Evolutionary conservation across 2,888 invertebrate species (phyloP).

Genomic region (Lasioglossum vierecki): DNA sequence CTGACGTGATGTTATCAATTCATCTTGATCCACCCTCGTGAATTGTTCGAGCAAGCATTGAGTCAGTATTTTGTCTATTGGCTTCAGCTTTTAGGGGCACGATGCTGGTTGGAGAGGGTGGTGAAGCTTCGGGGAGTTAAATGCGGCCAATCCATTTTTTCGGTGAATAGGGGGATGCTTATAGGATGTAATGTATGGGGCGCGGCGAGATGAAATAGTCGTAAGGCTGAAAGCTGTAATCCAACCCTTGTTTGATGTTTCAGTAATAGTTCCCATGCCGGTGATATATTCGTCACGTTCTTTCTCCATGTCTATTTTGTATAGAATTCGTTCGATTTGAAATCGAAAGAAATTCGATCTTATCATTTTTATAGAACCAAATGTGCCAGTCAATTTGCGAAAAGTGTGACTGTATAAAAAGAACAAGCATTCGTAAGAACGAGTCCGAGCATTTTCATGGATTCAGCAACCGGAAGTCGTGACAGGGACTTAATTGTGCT

Average conservation of each 20-base stretch:
- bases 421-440: background rate
- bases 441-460: background rate
- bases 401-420: background rate
- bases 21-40: background rate
- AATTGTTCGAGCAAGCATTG: background rate
- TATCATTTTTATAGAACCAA: background rate
- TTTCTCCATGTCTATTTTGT: background rate
- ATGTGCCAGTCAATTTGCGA: no score
- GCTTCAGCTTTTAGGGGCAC: background rate
- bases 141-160: slow-evolving; percentile 12
- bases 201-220: background rate
- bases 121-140: background rate
- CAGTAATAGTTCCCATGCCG: background rate
- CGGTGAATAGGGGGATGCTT: background rate
- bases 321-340: no score
- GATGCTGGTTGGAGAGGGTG: background rate
- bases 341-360: background rate
- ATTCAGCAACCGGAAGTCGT: background rate
- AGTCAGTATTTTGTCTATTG: slow-evolving; percentile 11
- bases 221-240: background rate
- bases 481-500: background rate
- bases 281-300: background rate
- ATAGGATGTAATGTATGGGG: background rate
- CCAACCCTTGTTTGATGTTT: background rate
- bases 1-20: background rate